Percentiles rank a stretch among this genome's conserved stretches.
Conservation (phyloP, 2,113 vertebrate genomes). For the Nycticorax nycticorax region DNA sequence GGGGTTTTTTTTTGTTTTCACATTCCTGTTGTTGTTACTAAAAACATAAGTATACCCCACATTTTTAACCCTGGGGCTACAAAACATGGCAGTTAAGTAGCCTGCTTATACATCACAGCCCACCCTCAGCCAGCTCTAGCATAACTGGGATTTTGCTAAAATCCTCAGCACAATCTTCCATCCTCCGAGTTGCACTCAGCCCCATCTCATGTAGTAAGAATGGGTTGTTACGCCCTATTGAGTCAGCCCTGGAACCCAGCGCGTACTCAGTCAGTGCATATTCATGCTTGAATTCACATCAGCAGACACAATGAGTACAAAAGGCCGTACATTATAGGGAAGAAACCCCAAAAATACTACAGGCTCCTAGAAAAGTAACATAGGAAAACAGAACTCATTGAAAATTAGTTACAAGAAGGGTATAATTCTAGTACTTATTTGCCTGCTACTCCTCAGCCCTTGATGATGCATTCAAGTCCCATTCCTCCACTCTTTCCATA, state of each 20-base stretch:
- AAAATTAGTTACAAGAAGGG: not conserved
- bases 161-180: not conserved
- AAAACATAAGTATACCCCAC: not conserved
- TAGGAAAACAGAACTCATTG: not conserved
- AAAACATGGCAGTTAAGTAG: not conserved
- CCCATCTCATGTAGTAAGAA: not conserved
- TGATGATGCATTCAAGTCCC: not conserved
- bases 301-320: conserved; percentile 7
- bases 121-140: not conserved
- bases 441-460: not conserved
- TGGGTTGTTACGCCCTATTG: not conserved
- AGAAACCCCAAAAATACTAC: not conserved
- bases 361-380: not conserved
- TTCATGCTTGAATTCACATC: not conserved
- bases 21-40: not conserved
- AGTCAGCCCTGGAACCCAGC: not conserved
- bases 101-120: not conserved
- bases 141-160: not conserved
- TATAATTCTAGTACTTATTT: not conserved
- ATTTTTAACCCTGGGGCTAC: not conserved
- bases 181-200: not conserved
- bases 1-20: not conserved
- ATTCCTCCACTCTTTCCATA: not conserved
- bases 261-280: not conserved
- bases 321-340: not conserved